phyloP scores from a whole-genome alignment of 2,797 vertebrate species.

The Loriculus beryllinus region DNA sequence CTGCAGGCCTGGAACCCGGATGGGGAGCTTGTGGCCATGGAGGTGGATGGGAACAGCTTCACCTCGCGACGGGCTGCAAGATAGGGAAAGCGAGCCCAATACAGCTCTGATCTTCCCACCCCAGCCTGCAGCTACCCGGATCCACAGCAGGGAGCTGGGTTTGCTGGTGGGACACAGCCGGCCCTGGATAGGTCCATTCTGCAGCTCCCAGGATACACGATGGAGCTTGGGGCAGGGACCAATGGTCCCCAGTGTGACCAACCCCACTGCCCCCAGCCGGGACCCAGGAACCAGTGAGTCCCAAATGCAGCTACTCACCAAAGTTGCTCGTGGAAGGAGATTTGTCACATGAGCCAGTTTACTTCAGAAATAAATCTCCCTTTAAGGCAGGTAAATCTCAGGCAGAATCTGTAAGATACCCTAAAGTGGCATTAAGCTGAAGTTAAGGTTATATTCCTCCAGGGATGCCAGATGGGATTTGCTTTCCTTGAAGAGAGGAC shows the following conservation, averaged over 20 bases:
- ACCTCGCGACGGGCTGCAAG: neutral
- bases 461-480: conserved; percentile 65
- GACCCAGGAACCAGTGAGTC: neutral
- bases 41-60: neutral
- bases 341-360: conserved; percentile 64
- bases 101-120: neutral
- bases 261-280: neutral
- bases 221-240: neutral
- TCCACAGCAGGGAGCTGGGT: neutral
- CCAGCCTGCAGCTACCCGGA: neutral
- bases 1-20: neutral
- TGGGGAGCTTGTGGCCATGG: neutral
- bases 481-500: conserved; percentile 56
- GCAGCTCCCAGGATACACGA: neutral
- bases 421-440: conserved; percentile 61
- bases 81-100: neutral
- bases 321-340: conserved; percentile 53
- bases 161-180: neutral
- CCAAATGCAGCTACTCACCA: conserved; percentile 16
- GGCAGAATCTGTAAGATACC: conserved; percentile 56
- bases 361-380: conserved; percentile 53
- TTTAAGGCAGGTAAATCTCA: conserved; percentile 64
- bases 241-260: fast-evolving
- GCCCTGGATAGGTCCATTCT: neutral
- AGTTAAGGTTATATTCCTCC: conserved; percentile 70